Base-by-base conservation (phyloP, 1,140 invertebrate species). In the Drosophila leontia region DNA sequence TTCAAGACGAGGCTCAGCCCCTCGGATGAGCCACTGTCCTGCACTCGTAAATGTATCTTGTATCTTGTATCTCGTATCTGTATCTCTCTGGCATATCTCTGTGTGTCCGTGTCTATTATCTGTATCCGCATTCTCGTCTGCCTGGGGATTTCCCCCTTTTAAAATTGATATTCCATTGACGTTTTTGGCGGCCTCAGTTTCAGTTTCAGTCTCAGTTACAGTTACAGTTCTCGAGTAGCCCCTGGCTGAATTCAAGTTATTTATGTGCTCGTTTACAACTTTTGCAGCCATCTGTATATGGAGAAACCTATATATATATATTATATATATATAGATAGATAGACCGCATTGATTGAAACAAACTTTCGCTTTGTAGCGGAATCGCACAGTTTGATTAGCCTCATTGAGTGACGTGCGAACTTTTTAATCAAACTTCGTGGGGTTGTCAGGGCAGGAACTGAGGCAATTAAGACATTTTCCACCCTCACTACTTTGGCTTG, bases 101-200 rank as follows among this genome's bases (percentile, higher is more conserved):
- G 26, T 29, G 62, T 77, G 64, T 84, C 55, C 64, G 39, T 62
- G 42, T 81, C 78, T 85, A 81, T 78, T 81, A 85, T 81, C 68
- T 75, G 59, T 65, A 69, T 85, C 63, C 61, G 53, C 53, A 81
- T 64, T 61, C 75, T 23, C 35, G 11, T 70, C 53, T 80, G 41
- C 42, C 50, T 48, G 42, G 41, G 19, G 58, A 45, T n/a, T 37
- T 67, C 7, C 37, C 44, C 47, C 58, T 69, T 87, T 87, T 88
- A 84, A 87, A 87, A 87, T 87, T 87, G 84, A 88, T 87, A 87
- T 87, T 87, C 84, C 80, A 87, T 80, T 87, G 84, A 87, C 84
- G 84, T 87, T 79, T 79, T 88, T 82, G 83, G 84, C 79, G 80
- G 74, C 75, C 70, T 68, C 61, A 29, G 48, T 26, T 12, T 19